phyloP scores from a whole-genome alignment of 2,888 invertebrate species.

The Hydroisotoma schaefferi region DNA sequence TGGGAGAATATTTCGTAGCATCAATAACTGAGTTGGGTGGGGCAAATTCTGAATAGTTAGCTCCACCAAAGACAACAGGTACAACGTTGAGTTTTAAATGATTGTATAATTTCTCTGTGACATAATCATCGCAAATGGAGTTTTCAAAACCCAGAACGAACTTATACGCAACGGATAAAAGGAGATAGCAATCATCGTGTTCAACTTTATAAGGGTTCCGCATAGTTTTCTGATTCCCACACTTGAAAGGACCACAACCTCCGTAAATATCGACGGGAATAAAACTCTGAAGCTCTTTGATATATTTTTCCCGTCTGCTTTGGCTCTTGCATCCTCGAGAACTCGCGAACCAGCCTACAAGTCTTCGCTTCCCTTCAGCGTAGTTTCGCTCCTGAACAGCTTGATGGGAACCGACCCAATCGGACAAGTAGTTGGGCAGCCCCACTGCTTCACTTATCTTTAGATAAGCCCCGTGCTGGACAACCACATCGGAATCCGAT shows the following conservation, averaged over 20 bases:
- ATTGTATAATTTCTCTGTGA: constrained; percentile 63
- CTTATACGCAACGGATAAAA: constrained; percentile 58
- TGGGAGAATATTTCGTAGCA: constrained; percentile 39
- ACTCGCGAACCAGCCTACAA: constrained; percentile 47
- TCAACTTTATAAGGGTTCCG: constrained; percentile 49
- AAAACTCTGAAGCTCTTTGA: constrained; percentile 50
- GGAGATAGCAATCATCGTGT: constrained; percentile 57
- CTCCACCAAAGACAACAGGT: constrained; percentile 47
- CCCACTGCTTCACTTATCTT: not conserved
- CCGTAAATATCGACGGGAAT: constrained; percentile 51
- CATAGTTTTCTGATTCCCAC: constrained; percentile 48
- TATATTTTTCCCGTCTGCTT: constrained; percentile 50
- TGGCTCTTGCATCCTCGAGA: constrained; percentile 46
- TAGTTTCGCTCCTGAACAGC: constrained; percentile 35
- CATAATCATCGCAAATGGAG: constrained; percentile 64
- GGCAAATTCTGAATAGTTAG: constrained; percentile 40
- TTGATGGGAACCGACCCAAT: constrained; percentile 35
- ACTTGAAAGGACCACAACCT: constrained; percentile 51
- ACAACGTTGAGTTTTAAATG: constrained; percentile 46
- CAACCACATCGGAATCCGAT: constrained; percentile 52
- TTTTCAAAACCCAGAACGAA: constrained; percentile 71
- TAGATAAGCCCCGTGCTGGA: constrained; percentile 51
- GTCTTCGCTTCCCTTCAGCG: constrained; percentile 43
- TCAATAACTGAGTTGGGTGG: constrained; percentile 46
- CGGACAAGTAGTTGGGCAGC: constrained; percentile 27